These are phyloP conservation scores for Glaucopsyche alexis DNA, from an alignment of 2,888 invertebrate species.

Conservation along the genomic window DNA sequence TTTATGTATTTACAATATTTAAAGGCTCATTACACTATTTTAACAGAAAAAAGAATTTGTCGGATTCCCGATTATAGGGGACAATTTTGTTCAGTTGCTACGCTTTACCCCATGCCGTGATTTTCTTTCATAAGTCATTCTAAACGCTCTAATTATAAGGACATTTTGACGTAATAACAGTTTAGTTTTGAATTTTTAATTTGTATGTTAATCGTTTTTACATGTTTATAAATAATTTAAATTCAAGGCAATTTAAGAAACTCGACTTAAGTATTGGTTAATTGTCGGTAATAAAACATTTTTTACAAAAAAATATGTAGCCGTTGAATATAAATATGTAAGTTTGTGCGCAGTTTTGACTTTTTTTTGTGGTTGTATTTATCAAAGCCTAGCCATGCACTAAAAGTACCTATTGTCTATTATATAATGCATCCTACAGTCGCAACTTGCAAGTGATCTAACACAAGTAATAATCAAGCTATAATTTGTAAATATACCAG, in stretches of 20 bases:
- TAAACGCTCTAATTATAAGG: conserved; percentile 50
- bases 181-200: background rate
- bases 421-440: too few species aligned
- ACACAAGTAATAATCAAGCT: conserved; percentile 45
- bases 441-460: too few species aligned
- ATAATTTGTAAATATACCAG: conserved; percentile 73
- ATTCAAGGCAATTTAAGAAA: background rate
- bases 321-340: too few species aligned
- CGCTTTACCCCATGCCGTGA: conserved; percentile 66
- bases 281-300: background rate
- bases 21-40: conserved; percentile 66
- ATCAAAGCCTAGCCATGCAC: too few species aligned
- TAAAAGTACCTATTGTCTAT: too few species aligned
- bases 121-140: conserved; percentile 63
- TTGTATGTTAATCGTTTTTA: background rate
- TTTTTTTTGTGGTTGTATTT: too few species aligned
- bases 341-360: too few species aligned
- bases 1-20: conserved; percentile 72
- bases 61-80: conserved; percentile 65
- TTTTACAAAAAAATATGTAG: background rate
- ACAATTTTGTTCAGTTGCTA: conserved; percentile 69
- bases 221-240: background rate
- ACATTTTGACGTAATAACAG: conserved; percentile 46
- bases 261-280: background rate
- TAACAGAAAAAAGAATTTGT: conserved; percentile 61